phyloP scores from a whole-genome alignment of 2,113 vertebrate species.

The Labeo catla region DNA sequence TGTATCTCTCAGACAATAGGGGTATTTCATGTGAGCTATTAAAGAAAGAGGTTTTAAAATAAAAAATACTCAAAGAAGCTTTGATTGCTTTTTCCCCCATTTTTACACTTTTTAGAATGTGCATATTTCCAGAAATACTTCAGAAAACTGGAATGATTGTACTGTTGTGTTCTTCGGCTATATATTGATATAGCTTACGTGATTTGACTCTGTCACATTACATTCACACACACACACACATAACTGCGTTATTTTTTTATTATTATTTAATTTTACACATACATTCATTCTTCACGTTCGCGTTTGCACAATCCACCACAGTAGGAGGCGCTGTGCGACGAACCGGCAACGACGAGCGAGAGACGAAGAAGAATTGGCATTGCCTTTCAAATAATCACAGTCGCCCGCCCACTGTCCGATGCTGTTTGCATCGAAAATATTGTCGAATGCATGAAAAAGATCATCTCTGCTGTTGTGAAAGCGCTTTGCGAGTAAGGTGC shows the following conservation, averaged over 20 bases:
- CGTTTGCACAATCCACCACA: constrained; percentile 1
- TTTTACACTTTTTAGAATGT: not conserved
- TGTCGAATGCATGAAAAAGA: constrained; percentile 38
- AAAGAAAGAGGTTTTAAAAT: not conserved
- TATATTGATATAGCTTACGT: not conserved
- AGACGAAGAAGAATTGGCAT: constrained; percentile 27
- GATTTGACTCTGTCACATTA: no score
- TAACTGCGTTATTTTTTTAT: not conserved
- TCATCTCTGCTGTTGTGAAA: not conserved
- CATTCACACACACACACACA: no score
- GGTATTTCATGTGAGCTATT: not conserved
- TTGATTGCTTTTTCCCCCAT: not conserved
- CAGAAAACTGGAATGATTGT: not conserved
- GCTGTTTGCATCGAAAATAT: constrained; percentile 44
- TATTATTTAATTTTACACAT: not conserved
- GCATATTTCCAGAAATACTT: not conserved
- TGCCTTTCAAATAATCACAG: constrained; percentile 55
- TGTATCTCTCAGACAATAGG: not conserved
- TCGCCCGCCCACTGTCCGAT: constrained; percentile 32
- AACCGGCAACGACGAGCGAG: not conserved
- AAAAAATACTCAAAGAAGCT: not conserved
- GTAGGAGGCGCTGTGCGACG: constrained; percentile 26
- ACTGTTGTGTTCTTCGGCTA: not conserved
- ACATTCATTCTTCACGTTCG: not conserved
- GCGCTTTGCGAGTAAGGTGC: constrained; percentile 38